Evolutionary conservation across 2,113 vertebrate genomes (phyloP).

Genomic region (Rhea pennata): DNA sequence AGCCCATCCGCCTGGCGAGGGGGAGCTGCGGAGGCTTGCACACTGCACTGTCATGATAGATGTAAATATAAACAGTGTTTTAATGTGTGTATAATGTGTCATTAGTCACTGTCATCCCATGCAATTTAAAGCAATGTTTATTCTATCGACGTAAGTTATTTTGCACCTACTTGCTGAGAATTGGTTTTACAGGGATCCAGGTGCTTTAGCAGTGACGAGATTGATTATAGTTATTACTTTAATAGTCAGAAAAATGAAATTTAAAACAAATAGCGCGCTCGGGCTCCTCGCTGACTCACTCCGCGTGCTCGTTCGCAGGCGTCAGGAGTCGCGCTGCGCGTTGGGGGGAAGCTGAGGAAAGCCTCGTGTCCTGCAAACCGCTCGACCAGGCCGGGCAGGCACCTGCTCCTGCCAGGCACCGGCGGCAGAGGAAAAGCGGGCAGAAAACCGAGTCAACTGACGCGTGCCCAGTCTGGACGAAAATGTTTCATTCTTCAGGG

Average conservation of each 20-base stretch:
- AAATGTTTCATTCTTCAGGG: background rate
- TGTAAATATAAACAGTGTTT: background rate
- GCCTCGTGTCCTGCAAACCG: background rate
- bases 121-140: conserved; percentile 66
- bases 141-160: conserved; percentile 56
- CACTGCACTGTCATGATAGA: background rate
- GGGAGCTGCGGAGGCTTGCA: background rate
- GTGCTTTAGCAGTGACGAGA: conserved; percentile 55
- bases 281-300: background rate
- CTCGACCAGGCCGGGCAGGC: background rate
- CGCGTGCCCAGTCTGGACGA: background rate
- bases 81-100: background rate
- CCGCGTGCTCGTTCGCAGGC: background rate
- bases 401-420: too few species aligned
- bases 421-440: background rate
- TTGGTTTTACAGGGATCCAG: conserved; percentile 31
- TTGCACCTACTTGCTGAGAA: conserved; percentile 23
- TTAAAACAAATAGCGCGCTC: conserved; percentile 32
- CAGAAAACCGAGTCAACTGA: background rate
- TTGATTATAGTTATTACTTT: conserved; percentile 70
- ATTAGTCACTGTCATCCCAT: conserved; percentile 55
- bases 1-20: background rate
- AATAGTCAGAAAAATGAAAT: conserved; percentile 64
- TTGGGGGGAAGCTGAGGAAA: background rate
- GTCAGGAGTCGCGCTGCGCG: background rate